These are phyloP conservation scores for Nannoperca australis DNA, from an alignment of 2,797 vertebrate genomes.

Conservation along the genomic window DNA sequence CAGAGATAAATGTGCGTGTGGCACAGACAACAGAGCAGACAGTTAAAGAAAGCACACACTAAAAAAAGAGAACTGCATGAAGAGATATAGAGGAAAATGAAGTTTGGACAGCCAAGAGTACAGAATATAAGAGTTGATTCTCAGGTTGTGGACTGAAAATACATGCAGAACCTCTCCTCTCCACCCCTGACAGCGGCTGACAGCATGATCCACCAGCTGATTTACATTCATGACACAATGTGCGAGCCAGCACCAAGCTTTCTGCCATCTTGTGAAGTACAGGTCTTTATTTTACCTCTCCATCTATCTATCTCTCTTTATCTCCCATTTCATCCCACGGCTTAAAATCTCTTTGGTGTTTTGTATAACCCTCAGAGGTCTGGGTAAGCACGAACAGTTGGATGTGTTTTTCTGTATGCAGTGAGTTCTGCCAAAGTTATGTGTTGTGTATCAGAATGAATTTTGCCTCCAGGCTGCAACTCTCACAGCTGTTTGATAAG, in stretches of 20 bases:
- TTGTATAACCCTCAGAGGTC: slow-evolving; percentile 52
- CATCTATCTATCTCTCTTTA: slow-evolving; percentile 60
- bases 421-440: slow-evolving; percentile 48
- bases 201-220: slow-evolving; percentile 62
- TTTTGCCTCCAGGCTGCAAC: slow-evolving; percentile 55
- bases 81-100: slow-evolving; percentile 4
- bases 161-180: slow-evolving; percentile 28
- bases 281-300: slow-evolving; percentile 70
- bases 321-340: slow-evolving; percentile 53
- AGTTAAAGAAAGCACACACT: not conserved
- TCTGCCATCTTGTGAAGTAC: slow-evolving; percentile 68
- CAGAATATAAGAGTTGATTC: slow-evolving; percentile 8
- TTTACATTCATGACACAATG: slow-evolving; percentile 68
- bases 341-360: slow-evolving; percentile 59
- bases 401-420: slow-evolving; percentile 26
- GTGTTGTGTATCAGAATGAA: slow-evolving; percentile 49
- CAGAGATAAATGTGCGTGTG: not conserved
- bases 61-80: not conserved
- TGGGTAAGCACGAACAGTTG: slow-evolving; percentile 39
- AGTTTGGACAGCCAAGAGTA: slow-evolving; percentile 19
- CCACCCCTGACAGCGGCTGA: slow-evolving; percentile 54
- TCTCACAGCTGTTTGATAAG: slow-evolving; percentile 52
- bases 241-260: slow-evolving; percentile 34
- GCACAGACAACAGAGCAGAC: not conserved
- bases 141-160: slow-evolving; percentile 37